Conservation (phyloP, 2,113 vertebrate species). For the Menura novaehollandiae region DNA sequence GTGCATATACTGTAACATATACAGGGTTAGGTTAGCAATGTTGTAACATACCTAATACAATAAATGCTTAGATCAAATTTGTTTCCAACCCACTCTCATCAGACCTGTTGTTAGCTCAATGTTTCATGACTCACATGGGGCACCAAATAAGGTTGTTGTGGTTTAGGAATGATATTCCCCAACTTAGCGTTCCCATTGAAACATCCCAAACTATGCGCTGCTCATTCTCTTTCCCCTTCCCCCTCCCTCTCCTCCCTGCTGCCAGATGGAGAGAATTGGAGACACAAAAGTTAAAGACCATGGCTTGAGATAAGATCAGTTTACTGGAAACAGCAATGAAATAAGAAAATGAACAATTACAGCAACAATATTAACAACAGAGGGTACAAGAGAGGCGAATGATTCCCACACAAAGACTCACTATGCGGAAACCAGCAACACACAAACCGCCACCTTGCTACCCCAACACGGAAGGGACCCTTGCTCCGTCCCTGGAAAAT, state of each 20-base stretch:
- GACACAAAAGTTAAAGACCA: not conserved
- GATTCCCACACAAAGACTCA: not conserved
- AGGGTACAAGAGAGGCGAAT: not conserved
- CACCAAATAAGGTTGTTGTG: not conserved
- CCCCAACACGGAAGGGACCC: not conserved
- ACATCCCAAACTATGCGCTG: not conserved
- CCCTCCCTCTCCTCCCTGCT: not conserved
- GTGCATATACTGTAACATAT: not conserved
- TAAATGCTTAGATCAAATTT: not conserved
- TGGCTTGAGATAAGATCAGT: not conserved
- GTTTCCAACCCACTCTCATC: not conserved
- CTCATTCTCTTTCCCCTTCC: rapidly evolving
- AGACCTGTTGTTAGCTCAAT: not conserved
- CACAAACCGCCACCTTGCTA: rapidly evolving
- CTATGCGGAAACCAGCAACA: rapidly evolving
- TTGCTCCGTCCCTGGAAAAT: not conserved
- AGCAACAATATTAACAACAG: not conserved
- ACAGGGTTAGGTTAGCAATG: too few relatives aligned
- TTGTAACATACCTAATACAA: not conserved
- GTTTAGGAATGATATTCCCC: not conserved
- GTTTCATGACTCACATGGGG: not conserved
- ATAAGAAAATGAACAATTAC: not conserved
- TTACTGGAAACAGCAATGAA: not conserved
- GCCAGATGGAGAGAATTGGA: not conserved
- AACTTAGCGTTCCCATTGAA: not conserved